phyloP scores from a whole-genome alignment of 2,113 vertebrate genomes.

The Neotoma lepida region DNA sequence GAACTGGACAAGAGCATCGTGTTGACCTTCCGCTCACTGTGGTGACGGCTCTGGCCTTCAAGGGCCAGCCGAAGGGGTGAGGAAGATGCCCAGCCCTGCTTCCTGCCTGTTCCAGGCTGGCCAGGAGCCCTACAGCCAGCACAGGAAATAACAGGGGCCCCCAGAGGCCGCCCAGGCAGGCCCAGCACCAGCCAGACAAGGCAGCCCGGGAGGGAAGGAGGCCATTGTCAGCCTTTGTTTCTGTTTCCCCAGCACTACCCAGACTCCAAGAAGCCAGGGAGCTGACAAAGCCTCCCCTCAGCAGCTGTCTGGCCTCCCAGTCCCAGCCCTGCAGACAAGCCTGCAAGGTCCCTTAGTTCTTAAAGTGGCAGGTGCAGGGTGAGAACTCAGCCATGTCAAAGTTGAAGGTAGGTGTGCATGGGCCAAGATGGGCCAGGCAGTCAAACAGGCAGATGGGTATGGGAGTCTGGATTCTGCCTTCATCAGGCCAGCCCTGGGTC shows the following conservation, averaged over 20 bases:
- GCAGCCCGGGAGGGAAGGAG: slow-evolving; percentile 72
- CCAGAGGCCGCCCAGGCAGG: slow-evolving; percentile 64
- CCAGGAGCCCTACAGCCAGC: slow-evolving; percentile 71
- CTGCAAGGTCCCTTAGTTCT: slow-evolving; percentile 64
- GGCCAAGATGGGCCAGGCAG: slow-evolving; percentile 16
- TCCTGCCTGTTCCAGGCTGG: slow-evolving; percentile 72
- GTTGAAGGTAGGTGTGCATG: not conserved
- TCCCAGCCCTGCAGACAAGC: slow-evolving; percentile 50
- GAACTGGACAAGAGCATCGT: rapidly evolving
- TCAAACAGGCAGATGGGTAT: slow-evolving; percentile 28
- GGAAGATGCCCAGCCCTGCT: slow-evolving; percentile 73
- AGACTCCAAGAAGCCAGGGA: slow-evolving; percentile 63
- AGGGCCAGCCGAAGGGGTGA: slow-evolving; percentile 53
- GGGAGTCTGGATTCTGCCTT: not conserved
- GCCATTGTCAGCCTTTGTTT: slow-evolving; percentile 77
- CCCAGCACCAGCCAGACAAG: not conserved
- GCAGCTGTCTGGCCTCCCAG: slow-evolving; percentile 61
- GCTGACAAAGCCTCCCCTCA: slow-evolving; percentile 61
- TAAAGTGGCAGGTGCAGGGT: slow-evolving; percentile 76
- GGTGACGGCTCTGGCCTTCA: slow-evolving; percentile 10
- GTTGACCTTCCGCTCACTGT: not conserved
- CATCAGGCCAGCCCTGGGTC: not conserved
- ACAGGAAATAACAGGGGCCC: slow-evolving; percentile 79
- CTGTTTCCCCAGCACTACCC: slow-evolving; percentile 59
- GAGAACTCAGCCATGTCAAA: slow-evolving; percentile 39